A percentile compares a stretch with the other conserved stretches of the same genome.
phyloP scores from a whole-genome alignment of 1,140 invertebrate genomes.

The Caenorhabditis briggsae region DNA sequence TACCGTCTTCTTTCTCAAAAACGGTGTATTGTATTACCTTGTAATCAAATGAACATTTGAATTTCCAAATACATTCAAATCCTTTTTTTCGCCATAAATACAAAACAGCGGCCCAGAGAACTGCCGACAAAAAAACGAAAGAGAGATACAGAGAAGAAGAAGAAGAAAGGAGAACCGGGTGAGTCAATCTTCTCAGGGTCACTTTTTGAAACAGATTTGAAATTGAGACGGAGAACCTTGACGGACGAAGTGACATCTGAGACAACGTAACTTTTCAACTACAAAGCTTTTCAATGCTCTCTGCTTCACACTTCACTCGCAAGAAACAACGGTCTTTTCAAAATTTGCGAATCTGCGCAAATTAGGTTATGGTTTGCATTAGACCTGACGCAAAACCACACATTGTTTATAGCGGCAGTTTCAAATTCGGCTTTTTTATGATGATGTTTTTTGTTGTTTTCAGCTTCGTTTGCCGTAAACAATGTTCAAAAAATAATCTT shows the following conservation, averaged over 20 bases:
- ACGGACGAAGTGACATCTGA: not conserved
- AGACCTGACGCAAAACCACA: no score
- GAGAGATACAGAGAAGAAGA: not conserved
- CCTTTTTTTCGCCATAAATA: not conserved
- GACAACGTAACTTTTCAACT: not conserved
- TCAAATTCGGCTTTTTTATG: no score
- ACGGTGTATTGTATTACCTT: not conserved
- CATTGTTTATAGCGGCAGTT: no score
- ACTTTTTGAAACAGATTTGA: slow-evolving; percentile 19
- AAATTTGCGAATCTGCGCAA: no score
- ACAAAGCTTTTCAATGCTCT: not conserved
- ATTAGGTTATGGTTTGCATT: no score
- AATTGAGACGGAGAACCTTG: not conserved
- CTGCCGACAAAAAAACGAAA: not conserved
- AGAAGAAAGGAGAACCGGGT: not conserved
- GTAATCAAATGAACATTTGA: slow-evolving; percentile 15
- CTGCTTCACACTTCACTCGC: no score
- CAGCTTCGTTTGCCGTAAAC: no score
- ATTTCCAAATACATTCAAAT: not conserved
- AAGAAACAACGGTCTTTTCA: no score
- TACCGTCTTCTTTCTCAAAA: not conserved
- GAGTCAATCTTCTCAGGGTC: slow-evolving; percentile 27
- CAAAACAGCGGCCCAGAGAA: not conserved
- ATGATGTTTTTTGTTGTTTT: no score
- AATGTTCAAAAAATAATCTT: no score